Evolutionary conservation across 2,888 invertebrate genomes (phyloP).

Genomic region (Apomyelois bistriatella): DNA sequence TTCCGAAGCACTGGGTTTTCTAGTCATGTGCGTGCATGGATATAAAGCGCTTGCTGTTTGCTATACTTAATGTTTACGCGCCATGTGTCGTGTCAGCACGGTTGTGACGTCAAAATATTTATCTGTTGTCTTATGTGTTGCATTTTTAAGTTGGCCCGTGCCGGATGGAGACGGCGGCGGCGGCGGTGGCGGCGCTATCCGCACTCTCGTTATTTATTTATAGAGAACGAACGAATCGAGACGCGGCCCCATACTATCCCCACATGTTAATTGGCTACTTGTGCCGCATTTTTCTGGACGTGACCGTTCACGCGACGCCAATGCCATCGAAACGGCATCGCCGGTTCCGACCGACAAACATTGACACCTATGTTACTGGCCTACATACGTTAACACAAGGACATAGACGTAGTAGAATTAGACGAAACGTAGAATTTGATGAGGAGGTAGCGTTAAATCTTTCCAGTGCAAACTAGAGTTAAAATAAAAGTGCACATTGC

Average conservation of each 20-base stretch:
- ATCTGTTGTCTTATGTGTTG: constrained; percentile 40
- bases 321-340: constrained; percentile 57
- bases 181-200: constrained; percentile 39
- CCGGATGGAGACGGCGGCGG: constrained; percentile 47
- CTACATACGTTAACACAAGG: constrained; percentile 56
- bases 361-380: constrained; percentile 72
- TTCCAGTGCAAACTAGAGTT: constrained; percentile 19
- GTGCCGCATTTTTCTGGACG: constrained; percentile 71
- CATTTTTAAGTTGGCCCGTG: constrained; percentile 32
- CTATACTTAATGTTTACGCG: no score
- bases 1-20: no score
- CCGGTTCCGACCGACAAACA: constrained; percentile 67
- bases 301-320: constrained; percentile 61
- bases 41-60: no score
- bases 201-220: constrained; percentile 65
- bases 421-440: not conserved
- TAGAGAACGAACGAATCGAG: constrained; percentile 57
- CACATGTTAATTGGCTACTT: constrained; percentile 74
- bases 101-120: constrained; percentile 43
- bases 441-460: constrained; percentile 35
- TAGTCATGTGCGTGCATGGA: no score
- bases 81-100: constrained; percentile 21
- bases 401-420: constrained; percentile 25
- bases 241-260: constrained; percentile 68
- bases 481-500: no score